These are phyloP conservation scores for Columba livia DNA, from an alignment of 2,113 vertebrate species.

Conservation along the genomic window DNA sequence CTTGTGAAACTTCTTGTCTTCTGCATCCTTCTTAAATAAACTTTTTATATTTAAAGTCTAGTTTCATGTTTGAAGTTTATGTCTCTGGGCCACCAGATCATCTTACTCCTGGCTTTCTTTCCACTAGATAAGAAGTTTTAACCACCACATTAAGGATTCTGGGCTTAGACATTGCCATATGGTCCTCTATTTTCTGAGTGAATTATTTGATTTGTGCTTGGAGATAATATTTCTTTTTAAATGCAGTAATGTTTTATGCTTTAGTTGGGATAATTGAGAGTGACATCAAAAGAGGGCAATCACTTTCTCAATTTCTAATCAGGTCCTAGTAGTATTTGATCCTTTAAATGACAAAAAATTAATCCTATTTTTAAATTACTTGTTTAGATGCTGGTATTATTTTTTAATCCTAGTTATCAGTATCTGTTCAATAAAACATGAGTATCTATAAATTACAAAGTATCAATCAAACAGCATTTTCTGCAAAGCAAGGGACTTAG, in stretches of 20 bases:
- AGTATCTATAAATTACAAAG: neutral
- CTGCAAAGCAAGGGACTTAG: neutral
- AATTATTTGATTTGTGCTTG: neutral
- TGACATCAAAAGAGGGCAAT: neutral
- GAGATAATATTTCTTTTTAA: neutral
- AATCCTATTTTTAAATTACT: neutral
- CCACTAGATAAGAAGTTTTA: neutral
- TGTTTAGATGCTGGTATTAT: rapidly evolving
- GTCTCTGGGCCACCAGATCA: neutral
- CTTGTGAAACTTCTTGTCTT: neutral
- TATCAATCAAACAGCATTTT: neutral
- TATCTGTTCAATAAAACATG: neutral
- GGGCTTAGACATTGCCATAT: neutral
- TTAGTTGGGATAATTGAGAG: neutral
- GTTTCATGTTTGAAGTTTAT: neutral
- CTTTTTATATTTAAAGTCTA: neutral
- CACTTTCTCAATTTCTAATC: neutral
- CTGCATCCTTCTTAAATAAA: neutral
- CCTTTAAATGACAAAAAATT: neutral
- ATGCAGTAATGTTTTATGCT: neutral
- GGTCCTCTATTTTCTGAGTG: neutral
- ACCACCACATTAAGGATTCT: neutral
- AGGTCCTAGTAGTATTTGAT: neutral
- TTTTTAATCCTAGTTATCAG: neutral
- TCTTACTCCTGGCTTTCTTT: neutral